phyloP scores from a whole-genome alignment of 2,888 invertebrate genomes.

The Macrosoma leucophasiata region DNA sequence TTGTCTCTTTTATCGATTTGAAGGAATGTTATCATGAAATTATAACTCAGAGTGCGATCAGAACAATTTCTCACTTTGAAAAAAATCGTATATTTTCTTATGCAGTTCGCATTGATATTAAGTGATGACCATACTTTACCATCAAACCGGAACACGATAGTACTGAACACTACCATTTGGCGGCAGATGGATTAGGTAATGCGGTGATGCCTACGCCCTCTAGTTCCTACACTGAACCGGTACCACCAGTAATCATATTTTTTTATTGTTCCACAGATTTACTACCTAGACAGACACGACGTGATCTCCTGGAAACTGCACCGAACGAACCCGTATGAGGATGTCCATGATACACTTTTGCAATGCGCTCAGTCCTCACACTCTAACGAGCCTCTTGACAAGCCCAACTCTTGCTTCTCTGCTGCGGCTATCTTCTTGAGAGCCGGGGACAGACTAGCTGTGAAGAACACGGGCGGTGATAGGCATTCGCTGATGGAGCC shows the following conservation, averaged over 20 bases:
- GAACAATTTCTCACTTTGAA: too few species aligned
- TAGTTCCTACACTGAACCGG: not conserved
- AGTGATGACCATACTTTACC: too few species aligned
- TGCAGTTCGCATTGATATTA: too few species aligned
- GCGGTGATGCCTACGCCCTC: too few species aligned
- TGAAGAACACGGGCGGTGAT: slow-evolving; percentile 82
- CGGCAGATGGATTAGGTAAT: too few species aligned
- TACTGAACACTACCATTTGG: too few species aligned
- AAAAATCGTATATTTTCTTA: too few species aligned
- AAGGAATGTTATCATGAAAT: too few species aligned
- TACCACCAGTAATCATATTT: not conserved
- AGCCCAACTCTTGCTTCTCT: slow-evolving; percentile 85
- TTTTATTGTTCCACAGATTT: slow-evolving; percentile 74
- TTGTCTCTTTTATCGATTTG: too few species aligned
- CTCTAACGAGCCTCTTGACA: slow-evolving; percentile 65
- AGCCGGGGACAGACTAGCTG: slow-evolving; percentile 79
- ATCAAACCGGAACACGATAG: too few species aligned
- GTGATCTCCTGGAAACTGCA: slow-evolving; percentile 84
- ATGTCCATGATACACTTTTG: slow-evolving; percentile 77
- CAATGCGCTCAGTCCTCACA: slow-evolving; percentile 85
- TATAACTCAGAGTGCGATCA: too few species aligned
- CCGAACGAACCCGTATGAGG: slow-evolving; percentile 68
- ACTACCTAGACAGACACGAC: slow-evolving; percentile 86
- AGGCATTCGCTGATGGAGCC: slow-evolving; percentile 81
- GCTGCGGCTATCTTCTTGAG: slow-evolving; percentile 79